phyloP scores from a whole-genome alignment of 1,140 invertebrate genomes.

The Heterodera carotae region DNA sequence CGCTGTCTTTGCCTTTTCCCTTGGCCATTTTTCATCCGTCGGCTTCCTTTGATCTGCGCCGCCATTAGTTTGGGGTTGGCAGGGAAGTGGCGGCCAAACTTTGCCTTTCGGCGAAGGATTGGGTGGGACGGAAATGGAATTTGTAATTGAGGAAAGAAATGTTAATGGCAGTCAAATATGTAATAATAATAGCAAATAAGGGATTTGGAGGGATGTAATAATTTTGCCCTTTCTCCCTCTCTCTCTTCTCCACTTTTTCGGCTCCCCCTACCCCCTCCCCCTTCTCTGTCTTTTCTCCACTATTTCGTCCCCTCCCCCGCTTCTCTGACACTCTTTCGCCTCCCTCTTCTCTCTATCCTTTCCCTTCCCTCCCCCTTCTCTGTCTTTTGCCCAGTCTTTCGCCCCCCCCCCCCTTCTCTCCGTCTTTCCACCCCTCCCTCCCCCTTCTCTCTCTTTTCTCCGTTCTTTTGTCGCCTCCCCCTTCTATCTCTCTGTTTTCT shows the following conservation, averaged over 20 bases:
- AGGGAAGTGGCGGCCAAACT: neutral
- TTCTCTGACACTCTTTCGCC: neutral
- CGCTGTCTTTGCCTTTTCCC: constrained; percentile 8
- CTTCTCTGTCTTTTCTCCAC: neutral
- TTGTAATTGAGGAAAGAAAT: neutral
- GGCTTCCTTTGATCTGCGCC: constrained; percentile 31
- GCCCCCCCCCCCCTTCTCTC: neutral
- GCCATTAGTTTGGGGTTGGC: neutral
- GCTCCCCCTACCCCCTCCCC: neutral
- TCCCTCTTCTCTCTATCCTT: neutral
- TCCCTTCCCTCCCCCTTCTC: neutral
- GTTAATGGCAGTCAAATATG: neutral
- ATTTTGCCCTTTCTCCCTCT: too few relatives aligned
- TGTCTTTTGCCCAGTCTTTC: neutral
- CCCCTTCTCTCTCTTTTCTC: neutral
- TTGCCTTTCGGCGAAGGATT: neutral
- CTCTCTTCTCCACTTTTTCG: neutral
- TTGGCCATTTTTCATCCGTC: constrained; percentile 31
- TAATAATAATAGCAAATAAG: neutral
- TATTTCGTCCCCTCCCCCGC: neutral
- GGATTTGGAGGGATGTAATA: neutral
- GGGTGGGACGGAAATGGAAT: neutral
- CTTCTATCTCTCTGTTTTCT: neutral
- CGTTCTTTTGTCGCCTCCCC: neutral
- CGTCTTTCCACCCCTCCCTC: neutral